phyloP scores from a whole-genome alignment of 30 jellyfish, hydroid and myxozoan genomes.

The Turritopsis rubra region DNA sequence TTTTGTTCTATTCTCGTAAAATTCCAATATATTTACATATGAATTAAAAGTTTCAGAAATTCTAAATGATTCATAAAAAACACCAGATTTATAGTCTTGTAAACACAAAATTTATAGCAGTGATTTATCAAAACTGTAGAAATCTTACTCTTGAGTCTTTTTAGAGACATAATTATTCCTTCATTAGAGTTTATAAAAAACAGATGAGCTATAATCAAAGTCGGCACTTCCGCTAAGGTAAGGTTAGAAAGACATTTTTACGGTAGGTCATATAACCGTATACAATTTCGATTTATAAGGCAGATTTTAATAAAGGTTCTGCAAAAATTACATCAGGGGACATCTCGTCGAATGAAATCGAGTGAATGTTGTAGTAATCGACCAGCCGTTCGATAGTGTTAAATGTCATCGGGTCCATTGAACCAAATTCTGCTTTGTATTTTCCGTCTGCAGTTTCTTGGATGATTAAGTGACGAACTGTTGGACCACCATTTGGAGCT shows the following conservation, averaged over 20 bases:
- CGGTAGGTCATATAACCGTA: too few species aligned
- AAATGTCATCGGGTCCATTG: slow-evolving; percentile 48
- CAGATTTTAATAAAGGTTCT: slow-evolving; percentile 54
- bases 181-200: too few species aligned
- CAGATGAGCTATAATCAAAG: too few species aligned
- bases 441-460: slow-evolving; percentile 45
- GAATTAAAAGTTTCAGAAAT: not conserved
- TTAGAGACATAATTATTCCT: too few species aligned
- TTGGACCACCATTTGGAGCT: slow-evolving; percentile 51
- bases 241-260: too few species aligned
- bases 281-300: not conserved
- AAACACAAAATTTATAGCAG: too few species aligned
- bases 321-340: slow-evolving; percentile 59
- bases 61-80: not conserved
- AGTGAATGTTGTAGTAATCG: slow-evolving; percentile 60
- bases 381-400: slow-evolving; percentile 43
- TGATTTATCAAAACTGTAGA: not conserved
- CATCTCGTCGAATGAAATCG: slow-evolving; percentile 49
- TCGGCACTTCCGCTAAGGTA: not conserved
- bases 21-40: not conserved
- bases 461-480: slow-evolving; percentile 44
- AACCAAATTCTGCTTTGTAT: slow-evolving; percentile 50
- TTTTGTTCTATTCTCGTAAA: not conserved
- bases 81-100: too few species aligned
- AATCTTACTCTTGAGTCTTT: too few species aligned